Percentiles rank a stretch among this genome's conserved stretches.
These are phyloP conservation scores for Pammene aurita DNA, from an alignment of 2,888 invertebrate genomes.

Conservation along the genomic window DNA sequence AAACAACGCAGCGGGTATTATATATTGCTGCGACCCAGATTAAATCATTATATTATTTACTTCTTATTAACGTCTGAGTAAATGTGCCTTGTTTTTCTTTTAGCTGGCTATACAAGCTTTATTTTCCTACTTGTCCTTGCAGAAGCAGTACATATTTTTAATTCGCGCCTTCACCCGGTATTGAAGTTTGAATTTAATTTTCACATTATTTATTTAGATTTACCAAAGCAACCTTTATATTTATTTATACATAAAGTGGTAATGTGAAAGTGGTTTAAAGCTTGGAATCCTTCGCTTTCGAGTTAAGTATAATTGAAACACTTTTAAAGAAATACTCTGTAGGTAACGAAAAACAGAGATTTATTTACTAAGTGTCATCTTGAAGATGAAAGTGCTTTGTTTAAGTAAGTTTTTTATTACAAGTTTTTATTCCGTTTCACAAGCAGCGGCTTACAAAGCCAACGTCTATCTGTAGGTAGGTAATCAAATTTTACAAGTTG, in stretches of 20 bases:
- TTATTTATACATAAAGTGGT: conserved; percentile 12
- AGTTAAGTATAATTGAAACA: conserved; percentile 35
- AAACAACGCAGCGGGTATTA: conserved; percentile 53
- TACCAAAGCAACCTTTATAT: conserved; percentile 16
- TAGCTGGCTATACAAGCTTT: conserved; percentile 28
- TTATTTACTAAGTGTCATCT: conserved; percentile 7
- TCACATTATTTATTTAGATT: conserved; percentile 31
- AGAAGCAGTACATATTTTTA: conserved; percentile 28
- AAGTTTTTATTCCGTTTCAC: too few species aligned
- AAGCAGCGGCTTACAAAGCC: too few species aligned
- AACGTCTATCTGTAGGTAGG: too few species aligned
- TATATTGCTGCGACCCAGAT: conserved; percentile 50
- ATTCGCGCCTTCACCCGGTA: conserved; percentile 15
- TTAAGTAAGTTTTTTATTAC: too few species aligned
- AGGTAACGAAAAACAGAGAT: conserved; percentile 10
- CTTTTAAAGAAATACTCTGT: conserved; percentile 30
- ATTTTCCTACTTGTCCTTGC: conserved; percentile 26
- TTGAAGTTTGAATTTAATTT: conserved; percentile 25
- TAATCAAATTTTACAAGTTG: too few species aligned
- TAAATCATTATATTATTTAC: conserved; percentile 59
- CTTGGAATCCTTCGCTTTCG: conserved; percentile 27
- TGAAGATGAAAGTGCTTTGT: too few species aligned
- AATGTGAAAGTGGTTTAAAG: conserved; percentile 28
- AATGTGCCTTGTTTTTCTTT: conserved; percentile 50
- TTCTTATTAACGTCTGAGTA: conserved; percentile 56